phyloP scores from a whole-genome alignment of 35 echinoderm and acorn worm genomes.

The Hemicentrotus pulcherrimus region DNA sequence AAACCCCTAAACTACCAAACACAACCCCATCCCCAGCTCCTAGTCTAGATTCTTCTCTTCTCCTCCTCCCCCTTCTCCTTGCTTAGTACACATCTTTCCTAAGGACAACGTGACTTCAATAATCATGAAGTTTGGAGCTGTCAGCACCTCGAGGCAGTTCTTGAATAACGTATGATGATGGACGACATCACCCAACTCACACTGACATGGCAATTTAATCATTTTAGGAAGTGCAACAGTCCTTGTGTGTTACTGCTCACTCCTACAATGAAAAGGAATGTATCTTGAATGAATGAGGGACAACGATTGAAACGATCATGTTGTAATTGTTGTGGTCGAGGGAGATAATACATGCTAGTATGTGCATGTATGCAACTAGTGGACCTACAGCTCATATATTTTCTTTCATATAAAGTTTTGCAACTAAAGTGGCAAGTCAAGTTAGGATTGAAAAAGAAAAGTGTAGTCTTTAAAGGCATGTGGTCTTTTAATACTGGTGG shows the following conservation, averaged over 20 bases:
- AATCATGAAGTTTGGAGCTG: not conserved
- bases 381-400: no score
- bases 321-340: no score
- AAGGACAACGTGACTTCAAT: not conserved
- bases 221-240: not conserved
- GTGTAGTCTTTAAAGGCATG: no score
- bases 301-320: no score
- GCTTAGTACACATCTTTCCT: not conserved
- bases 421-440: no score
- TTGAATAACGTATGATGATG: constrained; percentile 13
- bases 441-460: no score
- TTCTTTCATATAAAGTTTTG: no score
- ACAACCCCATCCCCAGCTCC: no score
- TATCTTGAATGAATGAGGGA: not conserved
- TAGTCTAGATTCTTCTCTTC: not conserved
- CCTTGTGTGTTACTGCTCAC: not conserved
- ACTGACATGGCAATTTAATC: not conserved
- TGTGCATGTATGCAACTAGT: no score
- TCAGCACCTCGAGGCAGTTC: not conserved
- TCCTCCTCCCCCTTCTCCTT: not conserved
- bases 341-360: no score
- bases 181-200: not conserved
- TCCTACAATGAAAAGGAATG: not conserved
- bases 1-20: not conserved
- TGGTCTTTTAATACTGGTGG: no score